These are phyloP conservation scores for Rhynchonycteris naso DNA, from an alignment of 2,797 vertebrate species.

Conservation along the genomic window DNA sequence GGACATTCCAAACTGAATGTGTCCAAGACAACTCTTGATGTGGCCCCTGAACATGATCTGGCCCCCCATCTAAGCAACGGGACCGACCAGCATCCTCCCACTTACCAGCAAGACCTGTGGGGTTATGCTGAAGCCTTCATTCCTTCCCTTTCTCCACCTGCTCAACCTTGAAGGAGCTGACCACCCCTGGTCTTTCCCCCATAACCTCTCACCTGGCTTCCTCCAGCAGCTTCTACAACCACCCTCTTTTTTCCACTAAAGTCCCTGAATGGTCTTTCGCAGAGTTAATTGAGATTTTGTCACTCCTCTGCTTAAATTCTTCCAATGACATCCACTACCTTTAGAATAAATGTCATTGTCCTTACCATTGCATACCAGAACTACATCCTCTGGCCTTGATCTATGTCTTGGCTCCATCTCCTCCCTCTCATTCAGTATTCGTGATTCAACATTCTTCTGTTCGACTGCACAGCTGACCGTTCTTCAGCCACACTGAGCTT, in stretches of 20 bases:
- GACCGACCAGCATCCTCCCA: too few relatives aligned
- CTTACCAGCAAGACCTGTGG: neutral
- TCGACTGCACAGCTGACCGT: too few relatives aligned
- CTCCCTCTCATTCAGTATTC: neutral
- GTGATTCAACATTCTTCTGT: neutral
- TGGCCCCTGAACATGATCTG: neutral
- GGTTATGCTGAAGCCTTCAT: neutral
- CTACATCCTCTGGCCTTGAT: rapidly evolving
- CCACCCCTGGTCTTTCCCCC: neutral
- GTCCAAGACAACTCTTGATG: neutral
- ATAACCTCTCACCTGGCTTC: neutral
- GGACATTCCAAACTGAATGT: neutral
- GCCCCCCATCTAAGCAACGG: neutral
- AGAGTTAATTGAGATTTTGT: neutral
- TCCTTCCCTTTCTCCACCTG: neutral
- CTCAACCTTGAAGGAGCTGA: rapidly evolving
- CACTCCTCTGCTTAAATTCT: neutral
- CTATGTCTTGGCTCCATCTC: rapidly evolving
- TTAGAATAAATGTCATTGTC: neutral
- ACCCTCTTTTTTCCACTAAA: neutral
- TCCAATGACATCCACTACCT: neutral
- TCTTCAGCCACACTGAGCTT: neutral
- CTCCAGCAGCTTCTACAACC: neutral
- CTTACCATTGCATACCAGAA: neutral
- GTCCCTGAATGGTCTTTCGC: neutral